Base-by-base conservation (phyloP, 2,797 vertebrate genomes). In the Phrynocephalus vlangalii region DNA sequence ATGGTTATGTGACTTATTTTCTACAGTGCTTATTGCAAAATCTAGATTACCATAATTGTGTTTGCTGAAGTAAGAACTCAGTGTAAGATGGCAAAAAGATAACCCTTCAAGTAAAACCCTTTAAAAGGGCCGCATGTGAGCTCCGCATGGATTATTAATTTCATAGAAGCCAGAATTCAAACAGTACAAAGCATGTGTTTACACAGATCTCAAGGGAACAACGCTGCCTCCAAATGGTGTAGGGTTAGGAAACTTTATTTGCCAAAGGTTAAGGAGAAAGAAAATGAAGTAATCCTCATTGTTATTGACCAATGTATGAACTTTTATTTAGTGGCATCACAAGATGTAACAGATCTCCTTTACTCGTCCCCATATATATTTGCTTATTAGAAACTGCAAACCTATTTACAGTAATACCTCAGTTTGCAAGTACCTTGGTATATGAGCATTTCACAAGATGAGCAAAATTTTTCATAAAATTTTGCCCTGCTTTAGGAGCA, bases 1-100 rank as follows among this genome's bases (percentile, higher is more conserved):
- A 70, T 26, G 6, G 80, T 15, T 38, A 88, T 72, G 28, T 70
- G 66, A 79, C 38, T 73, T 83, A 73, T 22, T 86, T 66, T 38
- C 75, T 52, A 48, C 73, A 63, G 33, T 52, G 80, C 79, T 79
- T 82, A 89, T 79, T 89, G 82, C 68, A 56, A 88, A 84, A 89
- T 44, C 30, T 72, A 67, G 28, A 86, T 86, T 79, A 83, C 83
- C 75, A 86, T 88, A 83, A 86, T 72, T 89, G 72, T 67, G 52
- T 83, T 86, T 73, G 44, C 24, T 73, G n/a, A 83, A 83, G 68
- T n/a, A 66, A 11, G 6, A 73, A 33, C 24, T 75, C 81, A 48
- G 67, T 86, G 52, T 73, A 66, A 79, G 28, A 89, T 79, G 81
- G 44, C 52, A 52, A 73, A 79, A 83, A 86, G 73, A 79, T 67